Percentiles rank a stretch among this genome's conserved stretches.
These are phyloP conservation scores for Penaeus vannamei DNA, from an alignment of 1,140 invertebrate genomes.

Conservation along the genomic window DNA sequence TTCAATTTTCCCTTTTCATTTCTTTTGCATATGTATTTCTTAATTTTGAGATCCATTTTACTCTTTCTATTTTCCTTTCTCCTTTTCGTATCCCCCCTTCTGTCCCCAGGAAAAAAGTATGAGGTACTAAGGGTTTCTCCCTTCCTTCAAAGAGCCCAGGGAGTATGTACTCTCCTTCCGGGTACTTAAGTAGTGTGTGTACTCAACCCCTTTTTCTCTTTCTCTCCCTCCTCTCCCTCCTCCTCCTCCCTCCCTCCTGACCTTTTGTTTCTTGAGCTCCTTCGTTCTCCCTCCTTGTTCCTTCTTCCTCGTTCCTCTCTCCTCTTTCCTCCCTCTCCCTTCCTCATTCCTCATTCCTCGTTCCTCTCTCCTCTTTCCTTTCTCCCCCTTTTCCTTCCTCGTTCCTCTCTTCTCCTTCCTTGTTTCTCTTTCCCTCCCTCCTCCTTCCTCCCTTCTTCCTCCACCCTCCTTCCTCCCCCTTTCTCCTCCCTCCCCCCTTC, in stretches of 20 bases:
- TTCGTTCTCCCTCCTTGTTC: not conserved
- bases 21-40: too few relatives aligned
- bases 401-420: too few relatives aligned
- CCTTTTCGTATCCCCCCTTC: too few relatives aligned
- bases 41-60: too few relatives aligned
- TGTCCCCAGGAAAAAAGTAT: too few relatives aligned
- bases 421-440: not conserved
- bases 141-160: too few relatives aligned
- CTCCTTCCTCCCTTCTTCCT: not conserved
- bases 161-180: too few relatives aligned
- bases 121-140: too few relatives aligned
- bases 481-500: not conserved
- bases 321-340: not conserved
- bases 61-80: too few relatives aligned
- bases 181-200: not conserved
- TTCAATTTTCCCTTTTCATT: too few relatives aligned
- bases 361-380: not conserved
- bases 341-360: not conserved
- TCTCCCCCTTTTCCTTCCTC: not conserved
- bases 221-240: not conserved
- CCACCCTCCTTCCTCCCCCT: not conserved
- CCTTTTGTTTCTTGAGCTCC: not conserved
- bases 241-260: constrained; percentile 8
- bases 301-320: not conserved
- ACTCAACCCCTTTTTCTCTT: not conserved